These are phyloP conservation scores for Pheosia tremula DNA, from an alignment of 2,888 invertebrate genomes.

Conservation along the genomic window DNA sequence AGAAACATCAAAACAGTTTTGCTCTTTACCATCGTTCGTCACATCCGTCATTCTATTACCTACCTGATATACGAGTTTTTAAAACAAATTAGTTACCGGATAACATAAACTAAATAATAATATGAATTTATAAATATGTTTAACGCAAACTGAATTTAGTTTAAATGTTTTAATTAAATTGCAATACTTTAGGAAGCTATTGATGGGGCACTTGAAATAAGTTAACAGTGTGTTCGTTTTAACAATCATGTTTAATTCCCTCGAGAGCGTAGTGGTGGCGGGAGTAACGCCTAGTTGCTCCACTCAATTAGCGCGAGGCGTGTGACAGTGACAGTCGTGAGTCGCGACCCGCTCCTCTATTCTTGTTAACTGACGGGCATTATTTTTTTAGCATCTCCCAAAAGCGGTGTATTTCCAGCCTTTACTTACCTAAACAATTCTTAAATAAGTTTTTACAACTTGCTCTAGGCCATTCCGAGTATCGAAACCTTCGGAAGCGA, in stretches of 20 bases:
- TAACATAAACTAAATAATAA: slow-evolving; percentile 25
- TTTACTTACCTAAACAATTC: not conserved
- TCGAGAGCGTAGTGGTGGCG: slow-evolving; percentile 36
- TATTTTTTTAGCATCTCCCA: slow-evolving; percentile 52
- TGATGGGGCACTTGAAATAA: slow-evolving; percentile 32
- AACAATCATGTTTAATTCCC: slow-evolving; percentile 52
- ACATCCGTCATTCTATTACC: not conserved
- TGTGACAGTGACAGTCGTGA: slow-evolving; percentile 47
- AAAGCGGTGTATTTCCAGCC: slow-evolving; percentile 23
- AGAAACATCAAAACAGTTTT: no score
- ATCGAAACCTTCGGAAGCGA: not conserved
- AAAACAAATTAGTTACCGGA: slow-evolving; percentile 21
- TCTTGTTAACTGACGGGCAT: slow-evolving; percentile 47
- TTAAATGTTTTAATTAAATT: slow-evolving; percentile 26
- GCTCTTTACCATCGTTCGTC: not conserved
- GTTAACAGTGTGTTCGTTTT: slow-evolving; percentile 39
- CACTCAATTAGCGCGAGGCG: slow-evolving; percentile 56
- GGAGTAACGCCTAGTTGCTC: slow-evolving; percentile 40
- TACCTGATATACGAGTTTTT: slow-evolving; percentile 1
- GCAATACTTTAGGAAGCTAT: slow-evolving; percentile 16
- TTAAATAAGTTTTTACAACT: not conserved
- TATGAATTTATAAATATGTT: slow-evolving; percentile 10
- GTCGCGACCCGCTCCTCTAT: slow-evolving; percentile 43
- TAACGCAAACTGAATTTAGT: slow-evolving; percentile 20
- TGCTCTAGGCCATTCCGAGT: not conserved